Percentiles rank a stretch among this genome's conserved stretches.
phyloP scores from a whole-genome alignment of 2,113 vertebrate species.

The Fulmarus glacialis region DNA sequence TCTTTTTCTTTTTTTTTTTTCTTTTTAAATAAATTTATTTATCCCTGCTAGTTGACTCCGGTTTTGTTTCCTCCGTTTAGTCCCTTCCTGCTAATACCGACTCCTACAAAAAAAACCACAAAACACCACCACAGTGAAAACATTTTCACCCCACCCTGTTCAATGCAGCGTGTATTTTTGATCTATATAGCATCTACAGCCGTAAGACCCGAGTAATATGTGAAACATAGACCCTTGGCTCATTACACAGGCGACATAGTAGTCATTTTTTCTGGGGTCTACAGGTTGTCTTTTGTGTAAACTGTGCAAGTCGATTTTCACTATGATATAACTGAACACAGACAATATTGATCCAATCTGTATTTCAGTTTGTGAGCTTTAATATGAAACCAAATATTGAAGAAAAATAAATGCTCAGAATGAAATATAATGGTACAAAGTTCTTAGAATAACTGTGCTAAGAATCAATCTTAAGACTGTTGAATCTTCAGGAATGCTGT shows the following conservation, averaged over 20 bases:
- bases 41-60: too few relatives aligned
- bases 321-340: background rate
- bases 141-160: accelerated
- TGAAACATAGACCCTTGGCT: background rate
- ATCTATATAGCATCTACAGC: accelerated
- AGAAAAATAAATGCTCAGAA: background rate
- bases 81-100: background rate
- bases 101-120: background rate
- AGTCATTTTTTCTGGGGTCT: background rate
- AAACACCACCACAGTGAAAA: background rate
- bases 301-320: background rate
- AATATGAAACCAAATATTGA: background rate
- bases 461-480: background rate
- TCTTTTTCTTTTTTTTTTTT: accelerated
- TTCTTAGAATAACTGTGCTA: background rate
- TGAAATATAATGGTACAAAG: background rate
- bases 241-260: accelerated
- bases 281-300: background rate
- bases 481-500: background rate
- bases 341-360: background rate
- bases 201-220: accelerated
- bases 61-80: background rate
- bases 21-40: background rate
- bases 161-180: accelerated
- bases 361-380: background rate